Base-by-base conservation (phyloP, 2,888 invertebrate genomes). In the Gastrophysa polygoni region DNA sequence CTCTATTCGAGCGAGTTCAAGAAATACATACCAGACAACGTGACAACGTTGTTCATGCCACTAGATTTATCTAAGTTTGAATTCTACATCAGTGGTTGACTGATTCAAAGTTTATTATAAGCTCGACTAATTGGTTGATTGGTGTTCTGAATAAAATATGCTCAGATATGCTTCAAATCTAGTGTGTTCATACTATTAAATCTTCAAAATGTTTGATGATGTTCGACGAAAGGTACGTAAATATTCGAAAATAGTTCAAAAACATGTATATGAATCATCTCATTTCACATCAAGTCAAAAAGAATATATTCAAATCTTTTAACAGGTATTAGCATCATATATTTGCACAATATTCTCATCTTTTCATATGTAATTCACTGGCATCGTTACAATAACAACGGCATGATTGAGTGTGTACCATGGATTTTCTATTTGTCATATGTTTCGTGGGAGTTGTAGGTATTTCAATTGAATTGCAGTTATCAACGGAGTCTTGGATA, bases 161-260 rank as follows among this genome's bases (percentile, higher is more conserved):
- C 8, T 43, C 24, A 43, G 11, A 24, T 24, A 24, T 54, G 14
- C 38, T 16, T 43, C 16, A 24, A 14, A 18, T 24, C 16, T 54
- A 16, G 10, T 54, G 28, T 32, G 16, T 44, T 17, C 1, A 17
- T 54, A 43, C 46, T 11, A 21, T 11, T 4, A n/a, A 43, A 54
- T 14, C 16, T 24, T 8, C 24, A 54, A 7, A 16, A 54, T 54
- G 54, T 54, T 54, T 16, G 54, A 54, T 8, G 54, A 54, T 8
- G 24, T 54, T 20, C 43, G 54, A 14, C 43, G 54, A 43, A 54
- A 54, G 28, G 54, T 54, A 54, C 21, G 54, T 54, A n/a, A 21
- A n/a, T 34, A 14, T 34, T 51, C n/a, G n/a, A n/a, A n/a, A n/a
- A n/a, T n/a, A n/a, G n/a, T n/a, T n/a, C n/a, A n/a, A n/a, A n/a